Evolutionary conservation across 2,888 invertebrate species (phyloP).

Genomic region (Drosophila formosana): DNA sequence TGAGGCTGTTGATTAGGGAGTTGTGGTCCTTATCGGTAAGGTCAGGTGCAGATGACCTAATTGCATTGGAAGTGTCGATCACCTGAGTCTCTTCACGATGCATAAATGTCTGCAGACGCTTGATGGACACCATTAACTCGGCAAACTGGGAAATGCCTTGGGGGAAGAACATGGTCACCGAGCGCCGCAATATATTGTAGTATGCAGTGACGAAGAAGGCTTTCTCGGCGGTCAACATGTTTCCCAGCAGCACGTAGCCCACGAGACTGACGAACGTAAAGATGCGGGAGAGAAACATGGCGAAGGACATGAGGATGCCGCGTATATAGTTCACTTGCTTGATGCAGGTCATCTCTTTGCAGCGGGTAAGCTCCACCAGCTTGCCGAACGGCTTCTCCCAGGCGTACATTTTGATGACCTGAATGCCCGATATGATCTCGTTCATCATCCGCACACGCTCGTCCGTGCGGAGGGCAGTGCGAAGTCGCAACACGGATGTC

Average conservation of each 20-base stretch:
- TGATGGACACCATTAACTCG: slow-evolving; percentile 88
- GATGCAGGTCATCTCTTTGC: slow-evolving; percentile 88
- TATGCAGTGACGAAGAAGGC: slow-evolving; percentile 95
- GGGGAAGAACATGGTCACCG: slow-evolving; percentile 95
- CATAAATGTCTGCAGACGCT: slow-evolving; percentile 87
- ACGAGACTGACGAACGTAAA: slow-evolving; percentile 94
- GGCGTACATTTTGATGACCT: slow-evolving; percentile 98
- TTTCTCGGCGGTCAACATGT: slow-evolving; percentile 92
- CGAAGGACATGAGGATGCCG: slow-evolving; percentile 91
- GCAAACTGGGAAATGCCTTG: slow-evolving; percentile 88
- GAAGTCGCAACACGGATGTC: slow-evolving; percentile 90
- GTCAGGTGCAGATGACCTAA: background rate
- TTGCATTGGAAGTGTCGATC: slow-evolving; percentile 67
- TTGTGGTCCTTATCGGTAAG: slow-evolving; percentile 47
- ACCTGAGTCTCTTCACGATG: slow-evolving; percentile 87
- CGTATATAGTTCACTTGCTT: slow-evolving; percentile 91
- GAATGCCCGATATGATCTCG: slow-evolving; percentile 94
- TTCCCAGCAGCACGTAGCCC: slow-evolving; percentile 89
- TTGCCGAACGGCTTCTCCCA: slow-evolving; percentile 96
- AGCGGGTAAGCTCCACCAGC: slow-evolving; percentile 89
- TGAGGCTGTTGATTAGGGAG: slow-evolving; percentile 30
- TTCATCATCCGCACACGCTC: slow-evolving; percentile 96
- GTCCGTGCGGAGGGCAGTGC: slow-evolving; percentile 94
- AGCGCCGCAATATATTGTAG: slow-evolving; percentile 93
- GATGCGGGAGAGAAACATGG: slow-evolving; percentile 94